Evolutionary conservation across 1,140 invertebrate species (phyloP), one percentile per base, ranked within the genome.

Genomic region (Mercenaria mercenaria): DNA sequence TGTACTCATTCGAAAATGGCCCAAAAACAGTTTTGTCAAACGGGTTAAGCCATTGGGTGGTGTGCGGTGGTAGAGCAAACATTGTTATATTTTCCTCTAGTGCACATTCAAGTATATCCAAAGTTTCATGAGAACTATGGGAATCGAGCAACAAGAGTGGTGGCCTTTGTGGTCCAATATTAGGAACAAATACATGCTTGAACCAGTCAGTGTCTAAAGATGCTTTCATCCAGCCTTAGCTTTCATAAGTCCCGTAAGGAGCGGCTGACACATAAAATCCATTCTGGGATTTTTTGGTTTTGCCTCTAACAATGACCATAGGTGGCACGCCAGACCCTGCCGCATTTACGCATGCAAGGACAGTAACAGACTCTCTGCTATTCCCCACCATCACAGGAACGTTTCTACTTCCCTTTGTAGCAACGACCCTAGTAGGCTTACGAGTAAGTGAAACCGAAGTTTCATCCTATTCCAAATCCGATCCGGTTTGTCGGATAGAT

Each of bases 401-500:
- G n/a, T 88, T 76, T 76, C 64, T 91, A 29, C 32, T 37, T 10
- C 88, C 88, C n/a, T 61, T 72, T 18, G 72, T 43, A 1, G 84
- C 90, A 11, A 90, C 32, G 0, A 91, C 82, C 29, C 56, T 89
- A 37, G 37, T 52, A 18, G 91, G 76, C 37, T 85, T 84, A 39
- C 90, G 90, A 0, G 56, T 52, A 18, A 92, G 56, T n/a, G 67
- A 81, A 2, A 91, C 72, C 18, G 84, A 85, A n/a, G 92, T 92
- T 82, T 92, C 87, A n/a, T 91, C 86, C n/a, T 86, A 41, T 93
- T 93, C 92, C 91, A 93, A n/a, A 93, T 88, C 11, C 13, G 15
- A 37, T 77, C 0, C 11, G 90, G 92, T 8, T 83, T 82, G 3
- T 34, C 43, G 0, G 52, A 32, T n/a, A 91, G 29, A 4, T 72